Conservation (phyloP, 2,888 invertebrate genomes). For the Ormyrus nitidulus region DNA sequence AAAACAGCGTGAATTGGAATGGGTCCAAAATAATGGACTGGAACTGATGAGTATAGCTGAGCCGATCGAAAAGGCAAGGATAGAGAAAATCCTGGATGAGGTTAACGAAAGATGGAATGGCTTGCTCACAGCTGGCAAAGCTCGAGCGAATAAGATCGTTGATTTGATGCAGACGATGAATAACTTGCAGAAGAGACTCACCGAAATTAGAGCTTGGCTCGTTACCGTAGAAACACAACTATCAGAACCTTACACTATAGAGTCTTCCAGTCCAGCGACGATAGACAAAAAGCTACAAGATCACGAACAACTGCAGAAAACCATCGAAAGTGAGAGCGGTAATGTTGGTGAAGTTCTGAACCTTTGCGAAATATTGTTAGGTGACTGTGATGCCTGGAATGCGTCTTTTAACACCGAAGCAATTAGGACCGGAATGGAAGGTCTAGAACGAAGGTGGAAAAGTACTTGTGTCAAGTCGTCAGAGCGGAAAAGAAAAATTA, state of each 20-base stretch:
- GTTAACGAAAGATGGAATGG: conserved; percentile 83
- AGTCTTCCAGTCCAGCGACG: conserved; percentile 80
- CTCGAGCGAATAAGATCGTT: conserved; percentile 83
- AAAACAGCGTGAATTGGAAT: conserved; percentile 87
- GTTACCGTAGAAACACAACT: conserved; percentile 84
- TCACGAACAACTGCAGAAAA: conserved; percentile 84
- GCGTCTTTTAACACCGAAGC: conserved; percentile 84
- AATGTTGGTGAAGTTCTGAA: conserved; percentile 88
- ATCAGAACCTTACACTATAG: conserved; percentile 82
- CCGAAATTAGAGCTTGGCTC: conserved; percentile 84
- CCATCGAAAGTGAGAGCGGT: conserved; percentile 86
- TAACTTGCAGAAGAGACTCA: conserved; percentile 84
- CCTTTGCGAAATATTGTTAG: conserved; percentile 85
- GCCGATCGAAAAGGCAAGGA: conserved; percentile 78
- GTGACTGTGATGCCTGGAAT: conserved; percentile 84
- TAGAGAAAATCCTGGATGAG: conserved; percentile 79
- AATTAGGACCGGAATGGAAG: conserved; percentile 82
- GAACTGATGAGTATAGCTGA: conserved; percentile 81
- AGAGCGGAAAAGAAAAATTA: conserved; percentile 83
- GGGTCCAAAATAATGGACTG: conserved; percentile 84
- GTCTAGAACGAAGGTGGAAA: conserved; percentile 88
- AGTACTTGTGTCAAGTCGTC: conserved; percentile 85
- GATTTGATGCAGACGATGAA: conserved; percentile 84
- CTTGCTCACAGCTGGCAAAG: conserved; percentile 81
- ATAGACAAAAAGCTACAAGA: conserved; percentile 84